Evolutionary conservation across 2,797 vertebrate genomes (phyloP).

Genomic region (Cercopithecus mitis): DNA sequence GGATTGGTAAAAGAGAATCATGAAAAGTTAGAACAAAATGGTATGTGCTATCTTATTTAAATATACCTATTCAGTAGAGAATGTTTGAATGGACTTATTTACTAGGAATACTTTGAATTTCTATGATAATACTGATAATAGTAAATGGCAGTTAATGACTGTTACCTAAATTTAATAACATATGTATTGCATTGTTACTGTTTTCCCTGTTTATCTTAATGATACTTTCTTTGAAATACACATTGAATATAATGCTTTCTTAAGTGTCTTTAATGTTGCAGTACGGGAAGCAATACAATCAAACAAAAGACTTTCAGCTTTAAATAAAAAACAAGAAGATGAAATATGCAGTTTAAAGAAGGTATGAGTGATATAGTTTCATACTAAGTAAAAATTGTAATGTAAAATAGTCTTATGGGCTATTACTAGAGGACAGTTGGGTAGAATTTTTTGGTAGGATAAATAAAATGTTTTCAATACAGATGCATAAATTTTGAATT

Average conservation of each 20-base stretch:
- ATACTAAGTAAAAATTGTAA: conserved; percentile 45
- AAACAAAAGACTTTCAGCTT: conserved; percentile 89
- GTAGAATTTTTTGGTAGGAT: conserved; percentile 20
- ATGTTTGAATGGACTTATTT: conserved; percentile 13
- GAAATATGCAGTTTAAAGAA: conserved; percentile 89
- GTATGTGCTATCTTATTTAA: conserved; percentile 83
- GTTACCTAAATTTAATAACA: conserved; percentile 43
- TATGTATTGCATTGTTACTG: not conserved
- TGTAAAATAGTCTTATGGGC: conserved; percentile 40
- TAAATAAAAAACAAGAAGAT: conserved; percentile 89
- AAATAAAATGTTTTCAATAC: conserved; percentile 36
- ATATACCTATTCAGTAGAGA: conserved; percentile 20
- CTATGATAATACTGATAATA: conserved; percentile 23
- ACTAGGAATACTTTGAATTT: conserved; percentile 29
- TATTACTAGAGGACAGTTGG: conserved; percentile 38
- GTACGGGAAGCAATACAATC: conserved; percentile 91
- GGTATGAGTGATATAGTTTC: conserved; percentile 82
- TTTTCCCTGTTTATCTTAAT: conserved; percentile 25
- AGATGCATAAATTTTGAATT: conserved; percentile 39
- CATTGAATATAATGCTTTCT: conserved; percentile 42
- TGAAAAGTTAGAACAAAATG: conserved; percentile 90
- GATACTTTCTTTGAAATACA: conserved; percentile 35
- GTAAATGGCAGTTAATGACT: conserved; percentile 26
- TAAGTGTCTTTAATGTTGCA: conserved; percentile 78
- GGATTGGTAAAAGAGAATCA: conserved; percentile 89